phyloP scores from a whole-genome alignment of 2,888 invertebrate genomes.

The Leptopterna dolabrata region DNA sequence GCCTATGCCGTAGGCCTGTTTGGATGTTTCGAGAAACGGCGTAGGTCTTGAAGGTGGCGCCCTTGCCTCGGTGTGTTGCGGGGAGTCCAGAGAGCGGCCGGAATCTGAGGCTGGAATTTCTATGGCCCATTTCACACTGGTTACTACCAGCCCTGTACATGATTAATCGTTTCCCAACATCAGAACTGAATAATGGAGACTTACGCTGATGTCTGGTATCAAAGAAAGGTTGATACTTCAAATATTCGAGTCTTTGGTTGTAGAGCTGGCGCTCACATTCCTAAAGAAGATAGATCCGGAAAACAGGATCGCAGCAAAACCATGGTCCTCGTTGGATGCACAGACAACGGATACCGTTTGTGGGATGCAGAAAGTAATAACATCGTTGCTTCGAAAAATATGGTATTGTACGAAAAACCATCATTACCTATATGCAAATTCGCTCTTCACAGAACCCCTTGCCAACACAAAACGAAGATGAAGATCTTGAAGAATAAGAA shows the following conservation, averaged over 20 bases:
- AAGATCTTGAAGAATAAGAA: too few relatives aligned
- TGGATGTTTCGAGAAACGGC: too few relatives aligned
- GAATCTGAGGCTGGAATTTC: too few relatives aligned
- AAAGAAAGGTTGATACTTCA: conserved; percentile 62
- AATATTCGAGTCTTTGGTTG: conserved; percentile 64
- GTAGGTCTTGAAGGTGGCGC: too few relatives aligned
- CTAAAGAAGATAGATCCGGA: conserved; percentile 33
- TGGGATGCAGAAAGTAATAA: not conserved
- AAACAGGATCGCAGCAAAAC: conserved; percentile 38
- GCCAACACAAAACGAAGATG: too few relatives aligned
- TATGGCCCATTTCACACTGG: too few relatives aligned
- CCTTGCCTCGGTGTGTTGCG: too few relatives aligned
- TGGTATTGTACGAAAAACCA: conserved; percentile 25
- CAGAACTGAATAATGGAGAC: conserved; percentile 56
- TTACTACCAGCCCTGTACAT: not conserved
- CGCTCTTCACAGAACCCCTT: too few relatives aligned
- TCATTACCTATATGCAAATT: too few relatives aligned
- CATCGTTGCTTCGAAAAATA: conserved; percentile 3
- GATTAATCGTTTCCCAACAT: not conserved
- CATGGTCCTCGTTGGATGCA: conserved; percentile 1
- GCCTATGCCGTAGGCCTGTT: too few relatives aligned
- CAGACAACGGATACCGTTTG: conserved; percentile 10
- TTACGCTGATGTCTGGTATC: conserved; percentile 63
- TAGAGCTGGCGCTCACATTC: conserved; percentile 36
- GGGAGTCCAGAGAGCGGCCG: too few relatives aligned